These are phyloP conservation scores for Cyphomyrmex costatus DNA, from an alignment of 1,140 invertebrate species.

Conservation along the genomic window DNA sequence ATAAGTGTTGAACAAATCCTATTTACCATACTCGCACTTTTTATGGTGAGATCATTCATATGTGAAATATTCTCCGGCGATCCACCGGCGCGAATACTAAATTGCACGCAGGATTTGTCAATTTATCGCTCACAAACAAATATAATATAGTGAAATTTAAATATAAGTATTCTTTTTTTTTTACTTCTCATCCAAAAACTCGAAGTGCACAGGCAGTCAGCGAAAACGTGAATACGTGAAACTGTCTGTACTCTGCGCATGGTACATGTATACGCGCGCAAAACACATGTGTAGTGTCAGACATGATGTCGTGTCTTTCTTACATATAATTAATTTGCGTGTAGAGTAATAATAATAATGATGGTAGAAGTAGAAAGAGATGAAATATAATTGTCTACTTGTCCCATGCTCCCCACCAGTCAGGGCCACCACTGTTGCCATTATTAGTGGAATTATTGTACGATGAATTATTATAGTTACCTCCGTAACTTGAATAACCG, in stretches of 20 bases:
- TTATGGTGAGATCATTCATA: slow-evolving; percentile 65
- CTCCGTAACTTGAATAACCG: slow-evolving; percentile 82
- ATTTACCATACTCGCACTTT: slow-evolving; percentile 48
- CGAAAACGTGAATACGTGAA: slow-evolving; percentile 71
- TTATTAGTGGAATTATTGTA: slow-evolving; percentile 83
- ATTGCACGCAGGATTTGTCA: slow-evolving; percentile 75
- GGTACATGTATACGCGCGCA: slow-evolving; percentile 66
- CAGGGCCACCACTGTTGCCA: slow-evolving; percentile 79
- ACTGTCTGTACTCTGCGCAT: slow-evolving; percentile 67
- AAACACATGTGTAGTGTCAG: slow-evolving; percentile 69
- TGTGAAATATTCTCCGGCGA: slow-evolving; percentile 34
- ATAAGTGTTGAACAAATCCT: slow-evolving; percentile 70
- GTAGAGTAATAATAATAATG: slow-evolving; percentile 86
- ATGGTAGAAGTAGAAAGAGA: slow-evolving; percentile 81
- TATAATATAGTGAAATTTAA: slow-evolving; percentile 73
- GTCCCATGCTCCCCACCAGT: slow-evolving; percentile 82
- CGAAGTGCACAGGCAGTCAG: slow-evolving; percentile 73
- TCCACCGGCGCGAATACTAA: slow-evolving; percentile 43
- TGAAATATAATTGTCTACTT: slow-evolving; percentile 78
- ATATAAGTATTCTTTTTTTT: slow-evolving; percentile 54
- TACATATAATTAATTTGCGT: slow-evolving; percentile 86
- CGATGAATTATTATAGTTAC: slow-evolving; percentile 82
- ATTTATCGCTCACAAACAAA: slow-evolving; percentile 74
- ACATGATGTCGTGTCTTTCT: slow-evolving; percentile 81
- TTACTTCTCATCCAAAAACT: slow-evolving; percentile 65